These are phyloP conservation scores for Sarcophaga subvicina DNA, from an alignment of 2,888 invertebrate species.

Conservation along the genomic window DNA sequence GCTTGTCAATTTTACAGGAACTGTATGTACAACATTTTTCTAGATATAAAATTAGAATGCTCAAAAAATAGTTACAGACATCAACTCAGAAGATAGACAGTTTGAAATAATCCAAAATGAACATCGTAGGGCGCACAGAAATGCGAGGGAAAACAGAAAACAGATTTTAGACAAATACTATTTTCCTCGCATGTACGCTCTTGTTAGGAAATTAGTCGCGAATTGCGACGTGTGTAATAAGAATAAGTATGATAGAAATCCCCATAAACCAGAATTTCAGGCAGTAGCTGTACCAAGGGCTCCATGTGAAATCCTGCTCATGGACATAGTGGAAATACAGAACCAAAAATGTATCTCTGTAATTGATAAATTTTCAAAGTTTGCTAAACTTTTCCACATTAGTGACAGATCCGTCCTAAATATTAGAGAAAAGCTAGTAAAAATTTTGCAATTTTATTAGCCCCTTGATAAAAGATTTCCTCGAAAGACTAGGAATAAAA, in stretches of 20 bases:
- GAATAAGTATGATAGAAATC: constrained; percentile 35
- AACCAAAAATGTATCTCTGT: constrained; percentile 52
- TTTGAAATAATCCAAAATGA: constrained; percentile 24
- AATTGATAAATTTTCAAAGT: constrained; percentile 62
- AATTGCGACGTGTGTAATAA: not conserved
- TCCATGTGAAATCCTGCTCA: not conserved
- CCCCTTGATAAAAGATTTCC: constrained; percentile 32
- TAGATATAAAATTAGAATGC: no score
- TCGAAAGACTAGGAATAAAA: constrained; percentile 39
- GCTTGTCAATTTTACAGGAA: not conserved
- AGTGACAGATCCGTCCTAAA: constrained; percentile 56
- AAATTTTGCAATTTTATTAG: constrained; percentile 42
- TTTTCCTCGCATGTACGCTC: constrained; percentile 15
- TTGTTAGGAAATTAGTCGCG: not conserved
- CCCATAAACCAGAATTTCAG: constrained; percentile 16
- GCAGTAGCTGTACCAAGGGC: constrained; percentile 12
- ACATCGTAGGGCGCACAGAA: constrained; percentile 40
- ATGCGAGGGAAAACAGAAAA: constrained; percentile 18
- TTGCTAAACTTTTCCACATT: constrained; percentile 62
- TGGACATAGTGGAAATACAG: constrained; percentile 38
- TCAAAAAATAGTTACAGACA: no score
- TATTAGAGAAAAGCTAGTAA: constrained; percentile 56
- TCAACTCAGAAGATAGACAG: no score
- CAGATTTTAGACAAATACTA: constrained; percentile 50
- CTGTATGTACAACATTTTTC: not conserved